Evolutionary conservation across 2,888 invertebrate genomes (phyloP).

Genomic region (Thumatha senex): DNA sequence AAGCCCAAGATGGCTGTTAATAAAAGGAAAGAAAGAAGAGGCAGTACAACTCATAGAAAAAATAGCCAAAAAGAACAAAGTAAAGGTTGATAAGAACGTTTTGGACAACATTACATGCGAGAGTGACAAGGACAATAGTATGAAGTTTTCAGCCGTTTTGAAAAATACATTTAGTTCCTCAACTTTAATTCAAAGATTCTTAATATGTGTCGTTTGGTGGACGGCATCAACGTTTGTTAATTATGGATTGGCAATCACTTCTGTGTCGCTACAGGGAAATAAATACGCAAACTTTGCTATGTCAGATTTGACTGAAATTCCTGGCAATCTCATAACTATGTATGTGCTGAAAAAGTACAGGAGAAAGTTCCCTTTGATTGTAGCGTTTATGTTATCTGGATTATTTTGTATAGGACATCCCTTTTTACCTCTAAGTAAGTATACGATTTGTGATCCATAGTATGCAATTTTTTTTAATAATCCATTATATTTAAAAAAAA

Average conservation of each 20-base stretch:
- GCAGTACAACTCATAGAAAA: conserved; percentile 85
- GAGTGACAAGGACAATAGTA: conserved; percentile 40
- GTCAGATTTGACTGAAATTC: conserved; percentile 81
- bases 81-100: conserved; percentile 50
- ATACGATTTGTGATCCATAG: neutral
- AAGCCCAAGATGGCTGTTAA: conserved; percentile 91
- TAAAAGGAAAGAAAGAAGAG: conserved; percentile 85
- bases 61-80: conserved; percentile 79
- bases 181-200: conserved; percentile 56
- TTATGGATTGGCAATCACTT: conserved; percentile 90
- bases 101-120: conserved; percentile 44
- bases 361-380: conserved; percentile 80
- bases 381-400: conserved; percentile 81
- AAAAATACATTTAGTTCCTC: conserved; percentile 60
- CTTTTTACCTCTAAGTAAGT: conserved; percentile 81
- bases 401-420: conserved; percentile 83
- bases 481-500: no score
- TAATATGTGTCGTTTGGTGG: conserved; percentile 72
- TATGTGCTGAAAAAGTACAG: conserved; percentile 81
- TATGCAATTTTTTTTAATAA: no score
- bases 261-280: conserved; percentile 88
- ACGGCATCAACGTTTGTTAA: conserved; percentile 89
- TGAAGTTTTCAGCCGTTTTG: conserved; percentile 46
- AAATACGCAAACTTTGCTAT: conserved; percentile 89
- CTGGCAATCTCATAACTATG: conserved; percentile 81